Evolutionary conservation across 2,797 vertebrate genomes (phyloP).

Genomic region (Myotis planiceps): DNA sequence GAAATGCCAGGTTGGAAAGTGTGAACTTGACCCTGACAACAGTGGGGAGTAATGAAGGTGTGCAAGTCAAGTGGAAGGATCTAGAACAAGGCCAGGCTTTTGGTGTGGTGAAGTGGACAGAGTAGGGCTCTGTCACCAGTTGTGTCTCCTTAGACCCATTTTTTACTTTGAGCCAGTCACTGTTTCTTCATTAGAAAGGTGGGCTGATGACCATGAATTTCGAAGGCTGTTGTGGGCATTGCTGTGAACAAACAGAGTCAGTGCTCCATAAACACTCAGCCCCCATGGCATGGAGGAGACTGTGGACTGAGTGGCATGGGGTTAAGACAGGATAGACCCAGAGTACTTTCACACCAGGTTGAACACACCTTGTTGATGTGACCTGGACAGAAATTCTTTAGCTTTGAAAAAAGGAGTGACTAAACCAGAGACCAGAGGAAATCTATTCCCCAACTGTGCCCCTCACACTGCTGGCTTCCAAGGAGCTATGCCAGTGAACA

Average conservation of each 20-base stretch:
- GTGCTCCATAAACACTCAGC: neutral
- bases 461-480: neutral
- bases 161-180: neutral
- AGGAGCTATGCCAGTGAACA: neutral
- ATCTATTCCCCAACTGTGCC: neutral
- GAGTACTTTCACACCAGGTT: neutral
- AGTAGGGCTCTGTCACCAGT: neutral
- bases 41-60: neutral
- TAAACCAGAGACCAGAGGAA: neutral
- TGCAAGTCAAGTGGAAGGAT: neutral
- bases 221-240: neutral
- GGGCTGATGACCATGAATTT: neutral
- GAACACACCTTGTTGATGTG: fast-evolving
- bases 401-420: neutral
- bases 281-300: too few relatives aligned
- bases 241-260: neutral
- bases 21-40: neutral
- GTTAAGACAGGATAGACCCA: neutral
- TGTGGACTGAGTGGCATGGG: too few relatives aligned
- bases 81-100: neutral
- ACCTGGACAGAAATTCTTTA: neutral
- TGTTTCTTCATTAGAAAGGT: neutral
- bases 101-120: neutral
- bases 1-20: neutral
- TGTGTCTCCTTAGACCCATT: neutral